Evolutionary conservation across 2,113 vertebrate genomes (phyloP).

Genomic region (Myanophis thanlyinensis): DNA sequence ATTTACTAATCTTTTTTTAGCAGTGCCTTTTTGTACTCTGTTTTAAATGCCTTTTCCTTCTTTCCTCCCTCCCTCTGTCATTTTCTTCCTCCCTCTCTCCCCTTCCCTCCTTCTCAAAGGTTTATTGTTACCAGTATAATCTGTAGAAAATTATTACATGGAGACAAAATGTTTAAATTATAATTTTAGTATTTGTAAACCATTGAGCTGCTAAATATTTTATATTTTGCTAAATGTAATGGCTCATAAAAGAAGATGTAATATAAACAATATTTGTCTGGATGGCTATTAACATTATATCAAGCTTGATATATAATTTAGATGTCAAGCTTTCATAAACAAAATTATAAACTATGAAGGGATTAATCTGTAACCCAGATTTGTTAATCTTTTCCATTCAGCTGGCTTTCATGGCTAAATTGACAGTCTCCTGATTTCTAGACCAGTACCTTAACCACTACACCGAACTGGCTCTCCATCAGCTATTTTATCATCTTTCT

Average conservation of each 20-base stretch:
- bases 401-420: slow-evolving; percentile 5
- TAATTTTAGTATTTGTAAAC: not conserved
- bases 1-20: not conserved
- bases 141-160: not conserved
- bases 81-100: not conserved
- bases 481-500: not conserved
- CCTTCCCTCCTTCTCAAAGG: not conserved
- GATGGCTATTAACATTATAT: slow-evolving; percentile 50
- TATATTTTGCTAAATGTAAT: not conserved
- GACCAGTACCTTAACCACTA: not conserved
- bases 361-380: slow-evolving; percentile 57
- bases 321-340: slow-evolving; percentile 47
- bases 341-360: slow-evolving; percentile 51
- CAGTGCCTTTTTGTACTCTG: not conserved
- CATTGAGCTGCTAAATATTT: slow-evolving; percentile 8
- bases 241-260: slow-evolving; percentile 15
- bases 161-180: not conserved
- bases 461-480: not conserved
- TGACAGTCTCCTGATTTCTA: not conserved
- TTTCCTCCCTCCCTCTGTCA: not conserved
- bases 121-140: not conserved
- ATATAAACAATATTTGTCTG: slow-evolving; percentile 40
- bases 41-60: not conserved
- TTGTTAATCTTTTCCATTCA: slow-evolving; percentile 58
- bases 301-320: slow-evolving; percentile 53